Evolutionary conservation across 2,113 vertebrate genomes (phyloP), one percentile per base, ranked within the genome.

Genomic region (Dermatemys mawii): DNA sequence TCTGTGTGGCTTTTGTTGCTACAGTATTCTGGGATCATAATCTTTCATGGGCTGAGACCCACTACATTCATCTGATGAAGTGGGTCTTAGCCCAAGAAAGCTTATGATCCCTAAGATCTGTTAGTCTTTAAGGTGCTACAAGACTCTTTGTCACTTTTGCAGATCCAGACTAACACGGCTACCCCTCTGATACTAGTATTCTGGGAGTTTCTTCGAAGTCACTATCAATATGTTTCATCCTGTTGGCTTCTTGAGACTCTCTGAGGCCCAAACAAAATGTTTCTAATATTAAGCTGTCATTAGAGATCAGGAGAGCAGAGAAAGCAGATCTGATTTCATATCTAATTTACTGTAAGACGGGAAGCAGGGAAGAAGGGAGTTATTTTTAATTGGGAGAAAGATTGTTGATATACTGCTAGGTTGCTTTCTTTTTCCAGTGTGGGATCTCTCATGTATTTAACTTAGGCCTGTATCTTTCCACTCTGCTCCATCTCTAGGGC

Each of bases 331-430:
- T 95, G 94, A 53, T 96, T 97, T 97, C 97, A 4, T 32, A 94
- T 97, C 97, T 86, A 90, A 96, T 97, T 97, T 83, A 81, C 89
- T 97, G 94, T 91, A 97, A 97, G 94, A 75, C 0, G 95, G 97
- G 95, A 97, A 81, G 93, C 67, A n/a, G 53, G 7, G 81, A 91
- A 78, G 92, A 97, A 95, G 92, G 89, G 95, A 94, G 83, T 38
- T 89, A n/a, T 83, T 95, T 93, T 95, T 95, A 95, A 97, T 96
- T 90, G 94, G 90, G 86, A 73, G 92, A 95, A 94, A 85, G 84
- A 54, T 92, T 91, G 78, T 60, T 24, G 91, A 75, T 92, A 17
- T 60, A 38, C 53, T 92, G 91, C 80, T 89, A 90, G 81, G n/a
- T 1, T 4, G 19, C 88, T 29, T 84, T 84, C 94, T 73, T 86